Percentiles rank a stretch among this genome's conserved stretches.
Conservation (phyloP, 2,888 invertebrate species). For the Apotomis turbidana region DNA sequence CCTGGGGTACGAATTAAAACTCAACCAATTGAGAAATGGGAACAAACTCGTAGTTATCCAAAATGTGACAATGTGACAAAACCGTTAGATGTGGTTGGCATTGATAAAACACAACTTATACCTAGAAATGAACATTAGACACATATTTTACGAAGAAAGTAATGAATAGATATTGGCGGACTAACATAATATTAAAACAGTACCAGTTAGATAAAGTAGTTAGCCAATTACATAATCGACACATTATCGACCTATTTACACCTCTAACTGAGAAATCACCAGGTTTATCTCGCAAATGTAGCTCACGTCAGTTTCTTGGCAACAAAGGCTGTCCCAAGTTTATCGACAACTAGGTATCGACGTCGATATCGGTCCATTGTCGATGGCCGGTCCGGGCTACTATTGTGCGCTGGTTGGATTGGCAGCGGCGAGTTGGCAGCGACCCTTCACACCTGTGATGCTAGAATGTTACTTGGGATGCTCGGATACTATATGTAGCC, state of each 20-base stretch:
- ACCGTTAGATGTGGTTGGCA: too few species aligned
- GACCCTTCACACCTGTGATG: slow-evolving; percentile 28
- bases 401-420: slow-evolving; percentile 45
- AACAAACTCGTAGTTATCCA: too few species aligned
- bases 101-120: too few species aligned
- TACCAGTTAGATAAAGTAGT: not conserved
- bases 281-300: slow-evolving; percentile 42
- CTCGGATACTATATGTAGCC: too few species aligned
- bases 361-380: slow-evolving; percentile 48
- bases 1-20: too few species aligned
- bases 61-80: too few species aligned
- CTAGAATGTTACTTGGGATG: not conserved
- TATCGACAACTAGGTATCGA: slow-evolving; percentile 47
- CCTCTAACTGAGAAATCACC: slow-evolving; percentile 23
- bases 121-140: too few species aligned
- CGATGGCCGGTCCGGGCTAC: slow-evolving; percentile 42
- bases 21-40: too few species aligned
- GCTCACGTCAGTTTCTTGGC: slow-evolving; percentile 41
- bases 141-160: too few species aligned
- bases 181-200: too few species aligned
- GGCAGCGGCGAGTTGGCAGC: slow-evolving; percentile 40
- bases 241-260: slow-evolving; percentile 18
- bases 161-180: too few species aligned
- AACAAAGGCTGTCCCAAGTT: slow-evolving; percentile 47
- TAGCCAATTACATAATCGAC: not conserved